Evolutionary conservation across 2,888 invertebrate genomes (phyloP).

Genomic region (Cancer borealis): DNA sequence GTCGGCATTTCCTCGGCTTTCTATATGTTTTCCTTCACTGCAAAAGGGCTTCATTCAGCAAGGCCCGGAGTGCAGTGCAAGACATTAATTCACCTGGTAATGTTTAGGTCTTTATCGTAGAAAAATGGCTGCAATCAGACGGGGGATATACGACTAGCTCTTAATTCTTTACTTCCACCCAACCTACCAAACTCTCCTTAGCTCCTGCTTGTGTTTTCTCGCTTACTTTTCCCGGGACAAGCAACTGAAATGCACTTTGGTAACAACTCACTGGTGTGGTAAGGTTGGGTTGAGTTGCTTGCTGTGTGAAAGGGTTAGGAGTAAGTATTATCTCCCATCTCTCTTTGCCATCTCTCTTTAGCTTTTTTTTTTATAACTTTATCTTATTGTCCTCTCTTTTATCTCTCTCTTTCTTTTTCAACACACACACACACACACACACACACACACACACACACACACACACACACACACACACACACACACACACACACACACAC

Average conservation of each 20-base stretch:
- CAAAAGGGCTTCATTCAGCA: background rate
- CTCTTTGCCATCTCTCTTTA: background rate
- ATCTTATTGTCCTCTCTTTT: background rate
- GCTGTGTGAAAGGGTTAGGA: background rate
- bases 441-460: constrained; percentile 20
- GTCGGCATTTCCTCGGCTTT: background rate
- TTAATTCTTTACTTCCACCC: constrained; percentile 16
- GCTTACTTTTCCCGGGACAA: background rate
- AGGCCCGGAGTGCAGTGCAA: background rate
- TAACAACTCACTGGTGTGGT: background rate
- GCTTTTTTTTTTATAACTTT: background rate
- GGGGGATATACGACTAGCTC: background rate
- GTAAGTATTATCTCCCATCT: background rate
- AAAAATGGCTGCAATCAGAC: constrained; percentile 24
- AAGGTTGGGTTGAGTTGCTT: background rate
- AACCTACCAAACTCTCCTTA: constrained; percentile 14
- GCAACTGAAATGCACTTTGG: background rate
- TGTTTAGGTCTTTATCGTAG: constrained; percentile 12
- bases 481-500: constrained; percentile 1
- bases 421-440: background rate
- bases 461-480: constrained; percentile 20
- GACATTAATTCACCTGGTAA: background rate
- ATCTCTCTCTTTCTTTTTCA: no score
- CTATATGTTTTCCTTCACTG: background rate
- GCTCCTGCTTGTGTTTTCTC: background rate